These are phyloP conservation scores for Zalophus californianus DNA, from an alignment of 2,797 vertebrate species.

Conservation along the genomic window DNA sequence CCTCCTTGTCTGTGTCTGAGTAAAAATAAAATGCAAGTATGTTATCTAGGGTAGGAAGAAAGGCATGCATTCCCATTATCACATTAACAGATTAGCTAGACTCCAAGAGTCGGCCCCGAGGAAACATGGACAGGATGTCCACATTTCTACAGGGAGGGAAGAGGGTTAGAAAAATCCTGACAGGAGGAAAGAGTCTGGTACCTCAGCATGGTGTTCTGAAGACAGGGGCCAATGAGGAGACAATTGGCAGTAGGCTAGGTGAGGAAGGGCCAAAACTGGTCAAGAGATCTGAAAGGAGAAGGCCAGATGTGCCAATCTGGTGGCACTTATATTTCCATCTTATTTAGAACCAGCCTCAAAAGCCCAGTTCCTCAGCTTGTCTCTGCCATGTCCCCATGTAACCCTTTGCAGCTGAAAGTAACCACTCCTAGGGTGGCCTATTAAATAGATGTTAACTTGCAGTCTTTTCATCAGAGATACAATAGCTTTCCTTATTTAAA, in stretches of 20 bases:
- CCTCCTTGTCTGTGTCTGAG: slow-evolving; percentile 47
- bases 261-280: background rate
- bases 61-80: slow-evolving; percentile 55
- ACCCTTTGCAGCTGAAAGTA: background rate
- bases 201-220: background rate
- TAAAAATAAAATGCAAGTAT: slow-evolving; percentile 49
- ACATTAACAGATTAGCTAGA: slow-evolving; percentile 72
- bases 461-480: slow-evolving; percentile 73
- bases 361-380: background rate
- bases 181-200: background rate
- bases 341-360: background rate
- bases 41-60: slow-evolving; percentile 26
- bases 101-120: background rate
- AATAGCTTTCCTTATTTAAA: slow-evolving; percentile 71
- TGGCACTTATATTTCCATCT: background rate
- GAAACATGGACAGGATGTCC: slow-evolving; percentile 38
- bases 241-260: background rate
- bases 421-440: background rate
- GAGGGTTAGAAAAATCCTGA: background rate
- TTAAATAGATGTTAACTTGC: slow-evolving; percentile 46
- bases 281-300: background rate
- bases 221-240: background rate
- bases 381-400: background rate
- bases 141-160: background rate
- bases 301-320: accelerated